Evolutionary conservation across 2,888 invertebrate species (phyloP), one percentile per base, ranked within the genome.

Genomic region (Scaptodrosophila latifasciaeformis): DNA sequence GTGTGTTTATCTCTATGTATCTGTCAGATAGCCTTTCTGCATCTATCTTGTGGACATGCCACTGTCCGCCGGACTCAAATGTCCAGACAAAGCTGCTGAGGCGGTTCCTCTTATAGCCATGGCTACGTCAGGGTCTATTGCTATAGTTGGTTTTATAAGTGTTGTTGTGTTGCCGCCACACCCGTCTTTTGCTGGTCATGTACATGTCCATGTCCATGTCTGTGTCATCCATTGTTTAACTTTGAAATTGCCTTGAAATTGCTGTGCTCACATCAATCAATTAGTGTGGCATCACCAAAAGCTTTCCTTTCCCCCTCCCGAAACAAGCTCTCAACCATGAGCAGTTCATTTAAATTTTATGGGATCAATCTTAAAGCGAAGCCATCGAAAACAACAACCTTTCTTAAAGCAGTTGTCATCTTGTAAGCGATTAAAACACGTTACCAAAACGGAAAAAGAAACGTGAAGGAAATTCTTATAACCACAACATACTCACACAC

Each of bases 211-310:
- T 24, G 24, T 24, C 37, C 37, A 18, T 37, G 37, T 37, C 37
- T 17, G 15, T 66, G 63, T 63, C 37, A 37, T 62, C 68, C 65
- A 63, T 75, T 78, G 72, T 78, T 75, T 62, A 75, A 75, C 72
- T 74, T 75, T 68, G 76, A 60, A 74, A 75, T 74, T 74, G 78
- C 76, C 72, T 65, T 68, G 76, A 65, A 72, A 74, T 74, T 74
- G 78, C 78, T 78, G 57, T 75, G 71, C 54, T 60, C 64, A 75
- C 78, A 78, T 74, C 72, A 75, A 74, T 78, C 72, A 74, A 74
- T 74, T 78, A 74, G 78, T 65, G 59, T 55, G 55, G 47, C 37
- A 3, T 17, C 13, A 34, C 13, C 34, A 6, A 34, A n/a, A n/a
- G n/a, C n/a, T n/a, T n/a, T n/a, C n/a, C n/a, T n/a, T n/a, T n/a